A percentile compares a stretch with the other conserved stretches of the same genome.
Conservation (phyloP, 2,113 vertebrate genomes). For the Argyrosomus japonicus region DNA sequence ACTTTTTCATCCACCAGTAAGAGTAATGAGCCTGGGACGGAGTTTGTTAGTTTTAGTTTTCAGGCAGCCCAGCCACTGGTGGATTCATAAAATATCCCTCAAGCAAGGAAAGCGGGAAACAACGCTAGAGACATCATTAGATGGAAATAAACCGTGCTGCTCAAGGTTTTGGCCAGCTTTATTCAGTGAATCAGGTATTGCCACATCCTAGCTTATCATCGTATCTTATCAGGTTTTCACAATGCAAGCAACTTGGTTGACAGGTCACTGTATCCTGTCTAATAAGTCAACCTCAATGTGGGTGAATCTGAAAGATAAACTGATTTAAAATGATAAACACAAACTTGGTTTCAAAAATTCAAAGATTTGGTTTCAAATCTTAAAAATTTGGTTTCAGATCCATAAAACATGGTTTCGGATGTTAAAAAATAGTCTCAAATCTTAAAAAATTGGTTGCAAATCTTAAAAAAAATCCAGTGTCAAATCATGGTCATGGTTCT, state of each 20-base stretch:
- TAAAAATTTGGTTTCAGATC: too few relatives aligned
- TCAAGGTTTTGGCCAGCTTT: neutral
- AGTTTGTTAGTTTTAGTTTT: neutral
- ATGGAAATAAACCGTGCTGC: neutral
- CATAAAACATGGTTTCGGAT: too few relatives aligned
- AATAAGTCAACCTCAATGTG: too few relatives aligned
- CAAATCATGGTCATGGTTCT: too few relatives aligned
- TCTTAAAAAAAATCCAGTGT: too few relatives aligned
- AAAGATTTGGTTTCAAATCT: neutral
- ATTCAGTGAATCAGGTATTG: too few relatives aligned
- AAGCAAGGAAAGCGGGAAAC: neutral
- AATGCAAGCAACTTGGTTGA: neutral
- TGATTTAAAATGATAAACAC: too few relatives aligned
- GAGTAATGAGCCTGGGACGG: constrained; percentile 15
- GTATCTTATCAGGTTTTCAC: neutral
- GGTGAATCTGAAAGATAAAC: too few relatives aligned
- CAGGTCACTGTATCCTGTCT: neutral
- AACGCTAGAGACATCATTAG: constrained; percentile 7
- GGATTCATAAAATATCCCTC: constrained; percentile 21
- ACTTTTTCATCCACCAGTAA: constrained; percentile 72
- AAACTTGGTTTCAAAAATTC: neutral
- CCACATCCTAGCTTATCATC: neutral
- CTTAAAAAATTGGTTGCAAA: too few relatives aligned
- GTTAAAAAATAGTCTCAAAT: too few relatives aligned
- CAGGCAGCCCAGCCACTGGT: constrained; percentile 19